Percentiles rank a stretch among this genome's conserved stretches.
Evolutionary conservation across 2,888 invertebrate species (phyloP).

Genomic region (Cantharis rustica): DNA sequence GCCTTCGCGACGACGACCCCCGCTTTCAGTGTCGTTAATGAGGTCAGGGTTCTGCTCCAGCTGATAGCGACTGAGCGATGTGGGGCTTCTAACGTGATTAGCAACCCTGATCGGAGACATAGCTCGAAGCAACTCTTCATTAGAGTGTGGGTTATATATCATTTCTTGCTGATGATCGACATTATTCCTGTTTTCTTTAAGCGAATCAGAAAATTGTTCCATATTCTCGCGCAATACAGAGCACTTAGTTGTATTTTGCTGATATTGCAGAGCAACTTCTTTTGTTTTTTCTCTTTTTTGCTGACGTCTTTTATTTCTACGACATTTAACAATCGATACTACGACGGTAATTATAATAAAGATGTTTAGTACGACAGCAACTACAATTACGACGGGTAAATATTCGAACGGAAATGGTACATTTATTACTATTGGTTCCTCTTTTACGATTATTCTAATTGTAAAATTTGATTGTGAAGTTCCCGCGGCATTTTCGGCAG

Average conservation of each 20-base stretch:
- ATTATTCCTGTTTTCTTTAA: conserved; percentile 46
- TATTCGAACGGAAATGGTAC: conserved; percentile 68
- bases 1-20: conserved; percentile 54
- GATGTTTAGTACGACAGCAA: conserved; percentile 67
- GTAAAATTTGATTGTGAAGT: conserved; percentile 80
- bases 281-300: conserved; percentile 61
- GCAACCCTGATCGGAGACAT: conserved; percentile 46
- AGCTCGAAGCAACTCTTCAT: conserved; percentile 40
- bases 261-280: conserved; percentile 64
- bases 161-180: conserved; percentile 29
- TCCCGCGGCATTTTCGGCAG: conserved; percentile 86
- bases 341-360: conserved; percentile 70
- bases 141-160: conserved; percentile 32
- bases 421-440: conserved; percentile 62
- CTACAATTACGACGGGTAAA: conserved; percentile 70
- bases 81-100: conserved; percentile 61
- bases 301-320: conserved; percentile 47
- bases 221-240: conserved; percentile 37
- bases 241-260: conserved; percentile 41
- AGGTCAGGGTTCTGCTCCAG: conserved; percentile 78
- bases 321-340: conserved; percentile 63
- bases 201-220: conserved; percentile 37
- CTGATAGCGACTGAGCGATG: conserved; percentile 59
- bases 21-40: conserved; percentile 76
- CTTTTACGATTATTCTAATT: conserved; percentile 74